Base-by-base conservation (phyloP, 2,113 vertebrate species). In the Labrus mixtus region DNA sequence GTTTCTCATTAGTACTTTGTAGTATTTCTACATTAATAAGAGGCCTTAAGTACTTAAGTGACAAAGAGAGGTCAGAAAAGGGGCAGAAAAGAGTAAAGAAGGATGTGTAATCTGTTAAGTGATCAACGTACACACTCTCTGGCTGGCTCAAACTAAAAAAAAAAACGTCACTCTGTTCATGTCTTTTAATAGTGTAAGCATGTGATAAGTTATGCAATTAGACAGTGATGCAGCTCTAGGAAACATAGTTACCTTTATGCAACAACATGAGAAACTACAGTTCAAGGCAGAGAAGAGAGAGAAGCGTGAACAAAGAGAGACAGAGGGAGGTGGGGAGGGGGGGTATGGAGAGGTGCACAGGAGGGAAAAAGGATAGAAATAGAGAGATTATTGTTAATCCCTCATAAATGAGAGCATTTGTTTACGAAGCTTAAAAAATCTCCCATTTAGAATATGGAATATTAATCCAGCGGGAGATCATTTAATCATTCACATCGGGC, bases 371-470 rank as follows among this genome's bases (percentile, higher is more conserved):
- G 79, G 90, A 90, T 82, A 77, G 88, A 92, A 93, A 93, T 90
- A 93, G 93, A 87, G 90, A 93, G 93, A 95, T 95, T 95, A 94
- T 81, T 22, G 90, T 75, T 95, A 95, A 95, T 95, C 94, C 89
- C 83, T 84, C 80, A 83, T 89, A 95, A 93, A 94, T 90, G 91
- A 93, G 91, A 91, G 94, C 94, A 95, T 95, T 94, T 94, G 94
- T 94, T 95, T 95, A 94, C 93, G 89, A 90, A 93, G 90, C 85
- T 94, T 93, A 93, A 91, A 92, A 94, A 92, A 88, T 87, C 90
- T 86, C 88, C 93, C 93, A 94, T 94, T 94, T 94, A 93, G 93
- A 94, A 94, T 95, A 95, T 95, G 93, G 94, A 94, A 93, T 93
- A 85, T 68, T 94, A 95, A 95, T 94, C 93, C 93, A 85, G 56